A percentile compares a stretch with the other conserved stretches of the same genome.
Evolutionary conservation across 2,113 vertebrate species (phyloP).

Genomic region (Cyanoliseus patagonus): DNA sequence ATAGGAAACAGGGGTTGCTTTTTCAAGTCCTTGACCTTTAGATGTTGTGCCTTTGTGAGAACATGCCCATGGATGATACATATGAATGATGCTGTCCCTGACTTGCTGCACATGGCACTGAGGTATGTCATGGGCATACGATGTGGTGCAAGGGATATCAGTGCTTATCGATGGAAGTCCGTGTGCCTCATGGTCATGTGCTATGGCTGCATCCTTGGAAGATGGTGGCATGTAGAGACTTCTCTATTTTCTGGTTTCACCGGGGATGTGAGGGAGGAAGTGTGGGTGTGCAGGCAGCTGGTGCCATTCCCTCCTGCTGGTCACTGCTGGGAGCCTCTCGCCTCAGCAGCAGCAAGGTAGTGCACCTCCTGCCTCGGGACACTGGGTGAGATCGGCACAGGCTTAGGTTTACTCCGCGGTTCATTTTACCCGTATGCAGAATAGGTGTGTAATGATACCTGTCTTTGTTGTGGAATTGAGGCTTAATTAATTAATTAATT

Average conservation of each 20-base stretch:
- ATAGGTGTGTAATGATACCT: slow-evolving; percentile 31
- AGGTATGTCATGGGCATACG: fast-evolving
- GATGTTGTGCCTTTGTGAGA: background rate
- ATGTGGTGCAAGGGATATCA: background rate
- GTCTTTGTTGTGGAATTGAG: slow-evolving; percentile 40
- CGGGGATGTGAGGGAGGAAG: fast-evolving
- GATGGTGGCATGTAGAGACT: fast-evolving
- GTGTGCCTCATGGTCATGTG: fast-evolving
- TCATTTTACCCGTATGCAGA: background rate
- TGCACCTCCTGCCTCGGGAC: background rate
- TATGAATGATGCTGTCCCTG: background rate
- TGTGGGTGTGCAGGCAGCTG: fast-evolving
- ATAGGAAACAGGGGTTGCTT: background rate
- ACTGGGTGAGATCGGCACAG: background rate
- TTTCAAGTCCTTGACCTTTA: background rate
- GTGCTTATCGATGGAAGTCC: background rate
- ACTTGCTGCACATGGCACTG: background rate
- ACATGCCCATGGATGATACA: fast-evolving
- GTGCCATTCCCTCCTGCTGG: fast-evolving
- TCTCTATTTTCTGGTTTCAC: background rate
- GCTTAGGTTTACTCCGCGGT: background rate
- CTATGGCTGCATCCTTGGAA: background rate
- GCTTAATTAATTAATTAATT: slow-evolving; percentile 57
- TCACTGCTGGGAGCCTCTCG: background rate
- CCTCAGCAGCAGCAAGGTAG: background rate